These are phyloP conservation scores for Dendrolimus houi DNA, from an alignment of 2,888 invertebrate species.

Conservation along the genomic window DNA sequence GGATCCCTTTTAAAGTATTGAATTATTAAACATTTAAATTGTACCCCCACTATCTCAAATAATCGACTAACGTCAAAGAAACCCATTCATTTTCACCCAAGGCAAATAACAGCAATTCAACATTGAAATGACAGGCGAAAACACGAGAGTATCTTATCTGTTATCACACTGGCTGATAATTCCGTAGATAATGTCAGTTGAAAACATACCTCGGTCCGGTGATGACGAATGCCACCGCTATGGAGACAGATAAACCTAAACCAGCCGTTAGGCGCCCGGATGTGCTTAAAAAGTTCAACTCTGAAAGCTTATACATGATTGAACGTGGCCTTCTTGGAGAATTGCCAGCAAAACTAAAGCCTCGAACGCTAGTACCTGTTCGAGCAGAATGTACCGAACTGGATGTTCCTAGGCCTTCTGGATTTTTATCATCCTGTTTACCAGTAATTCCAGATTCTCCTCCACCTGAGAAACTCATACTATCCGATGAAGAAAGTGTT, in stretches of 20 bases:
- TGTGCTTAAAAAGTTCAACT: constrained; percentile 56
- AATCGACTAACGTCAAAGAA: background rate
- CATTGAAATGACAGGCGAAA: constrained; percentile 12
- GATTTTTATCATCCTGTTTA: constrained; percentile 53
- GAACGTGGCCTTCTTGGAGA: constrained; percentile 62
- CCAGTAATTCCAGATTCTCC: constrained; percentile 48
- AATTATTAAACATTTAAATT: no score
- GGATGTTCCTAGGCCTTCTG: constrained; percentile 63
- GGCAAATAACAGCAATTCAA: constrained; percentile 11
- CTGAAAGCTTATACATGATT: constrained; percentile 53
- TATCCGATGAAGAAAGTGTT: constrained; percentile 39
- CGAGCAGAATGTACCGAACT: constrained; percentile 47
- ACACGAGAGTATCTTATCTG: constrained; percentile 37
- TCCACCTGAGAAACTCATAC: constrained; percentile 27
- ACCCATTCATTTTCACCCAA: constrained; percentile 4
- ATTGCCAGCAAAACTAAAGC: constrained; percentile 55
- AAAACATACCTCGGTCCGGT: constrained; percentile 38
- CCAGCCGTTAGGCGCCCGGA: constrained; percentile 42
- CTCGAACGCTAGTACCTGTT: constrained; percentile 38
- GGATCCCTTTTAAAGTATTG: no score
- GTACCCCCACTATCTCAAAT: no score
- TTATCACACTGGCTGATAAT: constrained; percentile 33
- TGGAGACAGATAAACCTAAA: constrained; percentile 52
- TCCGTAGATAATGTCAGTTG: constrained; percentile 45
- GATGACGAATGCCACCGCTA: constrained; percentile 46